Evolutionary conservation across 2,797 vertebrate genomes (phyloP), one percentile per base, ranked within the genome.

Genomic region (Vireo griseus): DNA sequence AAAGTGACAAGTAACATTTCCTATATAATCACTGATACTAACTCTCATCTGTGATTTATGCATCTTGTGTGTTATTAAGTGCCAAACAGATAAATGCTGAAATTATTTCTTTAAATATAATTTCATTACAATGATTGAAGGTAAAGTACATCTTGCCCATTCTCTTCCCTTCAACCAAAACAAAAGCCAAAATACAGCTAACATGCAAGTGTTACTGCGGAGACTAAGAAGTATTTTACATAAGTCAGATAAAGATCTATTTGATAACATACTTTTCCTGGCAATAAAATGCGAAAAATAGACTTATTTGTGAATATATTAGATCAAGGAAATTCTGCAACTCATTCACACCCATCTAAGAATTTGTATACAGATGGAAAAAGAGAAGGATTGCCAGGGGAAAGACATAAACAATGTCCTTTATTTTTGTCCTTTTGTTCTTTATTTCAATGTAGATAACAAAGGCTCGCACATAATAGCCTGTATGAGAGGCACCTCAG

Each of bases 1-100:
- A 42, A 57, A 85, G 90, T 88, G 95, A 91, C 94, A 92, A 84
- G 78, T 88, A 61, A 88, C 67, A 10, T 85, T 90, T 58, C 79
- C 66, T 45, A 24, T 83, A 40, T 80, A 79, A 85, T 94, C 94
- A 69, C 92, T 26, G 63, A 40, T 67, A 39, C 69, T 39, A 35
- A 35, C 83, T 93, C 76, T 80, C 17, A 55, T 57, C 52, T 67
- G 59, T 85, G 88, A 89, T 94, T 80, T 91, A 75, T 63, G 47
- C 39, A 24, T 63, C 77, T 76, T 8, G 1, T 89, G 13, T 87
- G 72, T 77, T 83, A 75, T 82, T 75, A 83, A 88, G 42, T 48
- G 35, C 75, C 1, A 11, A 68, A 29, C 20, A 48, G 83, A 78
- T 57, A 81, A 93, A 86, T 39, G n/a, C 50, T 16, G 37, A 57